Evolutionary conservation across 2,797 vertebrate genomes (phyloP).

Genomic region (Acomys russatus): DNA sequence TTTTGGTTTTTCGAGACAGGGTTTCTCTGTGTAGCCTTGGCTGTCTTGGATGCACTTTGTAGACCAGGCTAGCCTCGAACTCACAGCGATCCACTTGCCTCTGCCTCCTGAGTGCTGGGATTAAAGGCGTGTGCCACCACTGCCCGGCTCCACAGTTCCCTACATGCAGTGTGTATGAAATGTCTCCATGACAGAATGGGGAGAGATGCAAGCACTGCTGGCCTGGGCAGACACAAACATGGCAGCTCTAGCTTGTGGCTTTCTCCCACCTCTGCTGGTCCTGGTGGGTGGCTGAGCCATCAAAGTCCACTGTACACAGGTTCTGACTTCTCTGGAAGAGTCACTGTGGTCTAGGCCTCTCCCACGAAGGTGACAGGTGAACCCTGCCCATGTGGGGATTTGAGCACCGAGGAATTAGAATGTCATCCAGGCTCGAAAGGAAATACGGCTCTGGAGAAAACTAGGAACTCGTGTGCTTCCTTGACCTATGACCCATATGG

Average conservation of each 20-base stretch:
- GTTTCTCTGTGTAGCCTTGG: too few species aligned
- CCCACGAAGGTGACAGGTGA: neutral
- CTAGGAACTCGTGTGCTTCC: neutral
- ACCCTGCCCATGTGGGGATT: too few species aligned
- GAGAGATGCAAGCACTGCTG: neutral
- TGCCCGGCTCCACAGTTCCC: neutral
- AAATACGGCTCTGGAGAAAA: neutral
- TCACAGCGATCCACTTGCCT: too few species aligned
- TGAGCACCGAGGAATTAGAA: neutral
- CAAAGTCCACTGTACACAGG: neutral
- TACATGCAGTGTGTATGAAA: rapidly evolving
- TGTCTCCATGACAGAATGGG: rapidly evolving
- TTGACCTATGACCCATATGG: rapidly evolving
- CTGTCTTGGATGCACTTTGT: too few species aligned
- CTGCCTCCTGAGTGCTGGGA: too few species aligned
- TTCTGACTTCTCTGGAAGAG: neutral
- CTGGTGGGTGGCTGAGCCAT: neutral
- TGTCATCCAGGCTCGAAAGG: neutral
- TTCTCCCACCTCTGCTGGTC: neutral
- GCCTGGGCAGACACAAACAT: neutral
- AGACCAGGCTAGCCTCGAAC: too few species aligned
- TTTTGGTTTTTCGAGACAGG: too few species aligned
- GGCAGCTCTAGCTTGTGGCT: neutral
- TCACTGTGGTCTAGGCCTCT: rapidly evolving
- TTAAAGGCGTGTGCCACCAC: too few species aligned